phyloP scores from a whole-genome alignment of 2,797 vertebrate species.

The Linurgus olivaceus region DNA sequence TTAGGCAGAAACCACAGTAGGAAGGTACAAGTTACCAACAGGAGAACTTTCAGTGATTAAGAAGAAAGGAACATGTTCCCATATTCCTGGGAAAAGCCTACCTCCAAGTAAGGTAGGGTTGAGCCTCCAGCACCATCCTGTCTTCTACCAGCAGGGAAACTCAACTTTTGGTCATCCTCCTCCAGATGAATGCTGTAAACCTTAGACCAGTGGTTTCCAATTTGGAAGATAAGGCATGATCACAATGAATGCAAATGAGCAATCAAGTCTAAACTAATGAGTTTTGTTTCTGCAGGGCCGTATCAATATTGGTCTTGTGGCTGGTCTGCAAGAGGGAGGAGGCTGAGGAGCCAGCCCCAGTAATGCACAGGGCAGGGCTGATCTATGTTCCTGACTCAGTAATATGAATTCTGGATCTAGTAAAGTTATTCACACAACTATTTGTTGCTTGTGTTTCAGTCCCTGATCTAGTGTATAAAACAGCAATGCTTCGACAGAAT shows the following conservation, averaged over 20 bases:
- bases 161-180: not conserved
- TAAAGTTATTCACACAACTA: not conserved
- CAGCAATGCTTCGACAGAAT: not conserved
- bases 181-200: not conserved
- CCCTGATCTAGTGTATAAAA: not conserved
- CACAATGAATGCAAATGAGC: not conserved
- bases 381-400: not conserved
- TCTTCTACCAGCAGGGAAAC: not conserved
- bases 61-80: not conserved
- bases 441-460: not conserved
- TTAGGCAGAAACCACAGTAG: not conserved
- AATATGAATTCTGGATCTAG: not conserved
- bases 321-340: not conserved
- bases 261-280: not conserved
- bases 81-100: not conserved
- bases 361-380: not conserved
- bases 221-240: not conserved
- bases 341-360: not conserved
- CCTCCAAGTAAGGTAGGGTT: not conserved
- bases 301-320: not conserved
- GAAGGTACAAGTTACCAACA: not conserved
- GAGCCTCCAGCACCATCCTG: not conserved
- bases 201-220: not conserved
- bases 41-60: not conserved
- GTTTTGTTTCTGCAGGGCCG: not conserved